These are phyloP conservation scores for Sceloporus undulatus DNA, from an alignment of 2,113 vertebrate genomes.

Conservation along the genomic window DNA sequence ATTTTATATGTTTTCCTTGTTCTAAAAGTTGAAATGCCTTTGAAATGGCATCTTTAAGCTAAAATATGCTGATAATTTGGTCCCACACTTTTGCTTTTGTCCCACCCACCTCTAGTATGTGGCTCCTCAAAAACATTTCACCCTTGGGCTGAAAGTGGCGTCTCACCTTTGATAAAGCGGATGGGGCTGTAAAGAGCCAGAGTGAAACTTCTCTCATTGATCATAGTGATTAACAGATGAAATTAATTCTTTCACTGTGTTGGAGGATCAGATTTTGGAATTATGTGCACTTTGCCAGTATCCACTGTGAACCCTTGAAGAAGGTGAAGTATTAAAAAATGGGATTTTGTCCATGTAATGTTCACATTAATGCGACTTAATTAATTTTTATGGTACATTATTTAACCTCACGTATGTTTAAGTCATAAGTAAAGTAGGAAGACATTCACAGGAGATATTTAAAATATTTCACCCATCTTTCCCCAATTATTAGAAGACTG, in stretches of 20 bases:
- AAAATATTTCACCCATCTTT: not conserved
- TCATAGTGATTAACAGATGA: not conserved
- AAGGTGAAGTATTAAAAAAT: not conserved
- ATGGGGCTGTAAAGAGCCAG: not conserved
- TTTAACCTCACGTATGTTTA: constrained; percentile 2
- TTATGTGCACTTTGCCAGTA: not conserved
- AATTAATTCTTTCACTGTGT: not conserved
- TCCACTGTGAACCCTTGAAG: not conserved
- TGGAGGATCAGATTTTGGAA: constrained; percentile 8
- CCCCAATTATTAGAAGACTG: constrained; percentile 29
- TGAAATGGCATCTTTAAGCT: too few relatives aligned
- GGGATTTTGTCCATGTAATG: constrained; percentile 15
- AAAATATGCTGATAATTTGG: too few relatives aligned
- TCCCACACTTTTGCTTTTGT: too few relatives aligned
- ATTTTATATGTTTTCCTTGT: too few relatives aligned
- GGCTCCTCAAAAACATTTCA: too few relatives aligned
- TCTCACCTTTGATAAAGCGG: too few relatives aligned
- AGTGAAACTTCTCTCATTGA: not conserved
- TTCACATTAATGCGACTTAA: constrained; percentile 5
- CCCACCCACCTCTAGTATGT: too few relatives aligned
- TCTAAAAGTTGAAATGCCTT: too few relatives aligned
- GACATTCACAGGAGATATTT: not conserved
- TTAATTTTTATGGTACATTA: constrained; percentile 46
- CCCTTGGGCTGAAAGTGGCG: too few relatives aligned
- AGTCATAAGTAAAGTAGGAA: not conserved